Evolutionary conservation across 92 coral and sea anemone species (phyloP), one percentile per base, ranked within the genome.

Genomic region (Zoanthus solanderi): DNA sequence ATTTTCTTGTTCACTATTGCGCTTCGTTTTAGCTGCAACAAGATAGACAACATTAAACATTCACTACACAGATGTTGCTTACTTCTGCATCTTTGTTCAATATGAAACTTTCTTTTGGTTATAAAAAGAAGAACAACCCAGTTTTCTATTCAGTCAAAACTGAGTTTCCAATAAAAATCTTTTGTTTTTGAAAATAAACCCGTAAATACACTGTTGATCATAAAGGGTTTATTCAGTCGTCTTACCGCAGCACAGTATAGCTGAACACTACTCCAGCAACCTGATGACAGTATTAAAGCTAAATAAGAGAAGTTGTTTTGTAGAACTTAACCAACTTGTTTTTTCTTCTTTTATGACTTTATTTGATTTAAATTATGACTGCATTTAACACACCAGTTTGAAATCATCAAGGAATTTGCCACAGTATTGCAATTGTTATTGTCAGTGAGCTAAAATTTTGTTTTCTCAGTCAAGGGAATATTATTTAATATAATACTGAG

Each of bases 1-100:
- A 73, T 93, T 92, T 63, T 97, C 99, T 50, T 94, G 98, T 52
- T 95, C 99, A n/a, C 88, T 89, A 66, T 31, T 81, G 53, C 93
- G 97, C 77, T 94, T 95, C 76, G 75, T 87, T 63, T 94, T 94
- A 53, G 83, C 95, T 81, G 69, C 48, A 42, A 60, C 32, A 57
- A 76, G 73, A 65, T 32, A 46, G 52, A 30, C 23, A 72, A 53
- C 46, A 57, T 16, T 32, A 16, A 85, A 30, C 7, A 7, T 45
- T 80, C 56, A 45, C 28, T 83, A 23, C 74, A 79, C 72, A 73
- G 47, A 46, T 75, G 69, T 63, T 63, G 30, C n/a, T 23, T 18
- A 60, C 23, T 17, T 60, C 67, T 60, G 6, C 18, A 15, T 60
- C 6, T 60, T 63, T 23, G n/a, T 0, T 63, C n/a, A 6, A 17